phyloP scores from a whole-genome alignment of 2,888 invertebrate species.

The Volucella zonaria region DNA sequence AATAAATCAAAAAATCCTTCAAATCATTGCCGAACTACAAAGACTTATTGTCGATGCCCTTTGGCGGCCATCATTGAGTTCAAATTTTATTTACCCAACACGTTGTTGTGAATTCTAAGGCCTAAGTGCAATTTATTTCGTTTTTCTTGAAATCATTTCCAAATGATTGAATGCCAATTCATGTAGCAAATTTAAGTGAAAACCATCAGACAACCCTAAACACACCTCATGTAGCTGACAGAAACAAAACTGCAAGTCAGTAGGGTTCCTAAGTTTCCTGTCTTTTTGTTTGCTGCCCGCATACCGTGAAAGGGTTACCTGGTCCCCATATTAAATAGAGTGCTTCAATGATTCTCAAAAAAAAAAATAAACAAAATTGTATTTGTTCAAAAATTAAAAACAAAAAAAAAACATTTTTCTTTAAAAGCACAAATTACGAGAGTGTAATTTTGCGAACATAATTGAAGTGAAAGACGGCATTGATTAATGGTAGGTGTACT shows the following conservation, averaged over 20 bases:
- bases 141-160: slow-evolving; percentile 36
- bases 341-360: slow-evolving; percentile 32
- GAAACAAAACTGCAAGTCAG: slow-evolving; percentile 28
- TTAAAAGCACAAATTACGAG: neutral
- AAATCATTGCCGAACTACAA: neutral
- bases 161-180: slow-evolving; percentile 34
- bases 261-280: slow-evolving; percentile 13
- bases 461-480: neutral
- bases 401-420: neutral
- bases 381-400: slow-evolving; percentile 1
- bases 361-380: neutral
- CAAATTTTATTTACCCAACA: slow-evolving; percentile 1
- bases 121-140: slow-evolving; percentile 1
- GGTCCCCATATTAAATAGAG: neutral
- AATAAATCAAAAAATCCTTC: no score
- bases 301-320: slow-evolving; percentile 7
- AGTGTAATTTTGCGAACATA: slow-evolving; percentile 27
- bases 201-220: neutral
- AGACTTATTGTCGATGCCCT: neutral
- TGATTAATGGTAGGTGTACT: neutral
- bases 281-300: slow-evolving; percentile 13
- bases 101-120: slow-evolving; percentile 11
- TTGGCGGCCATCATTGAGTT: no score
- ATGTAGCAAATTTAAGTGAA: slow-evolving; percentile 29
- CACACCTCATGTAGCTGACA: neutral